phyloP scores from a whole-genome alignment of 2,113 vertebrate species.

The Tachysurus fulvidraco region DNA sequence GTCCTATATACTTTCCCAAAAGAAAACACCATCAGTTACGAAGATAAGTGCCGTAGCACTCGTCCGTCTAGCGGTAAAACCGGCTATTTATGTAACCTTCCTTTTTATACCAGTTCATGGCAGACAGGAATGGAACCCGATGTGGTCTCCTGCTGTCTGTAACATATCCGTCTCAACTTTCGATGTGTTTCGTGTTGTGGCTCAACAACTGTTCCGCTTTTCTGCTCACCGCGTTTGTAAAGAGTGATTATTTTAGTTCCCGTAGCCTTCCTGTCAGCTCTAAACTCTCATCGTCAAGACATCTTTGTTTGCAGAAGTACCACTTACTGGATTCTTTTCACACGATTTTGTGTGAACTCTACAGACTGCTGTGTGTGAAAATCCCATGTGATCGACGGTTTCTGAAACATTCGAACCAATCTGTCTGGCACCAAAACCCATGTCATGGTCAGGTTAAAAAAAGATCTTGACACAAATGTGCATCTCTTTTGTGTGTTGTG shows the following conservation, averaged over 20 bases:
- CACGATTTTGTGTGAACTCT: background rate
- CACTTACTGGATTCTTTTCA: background rate
- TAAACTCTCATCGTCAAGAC: background rate
- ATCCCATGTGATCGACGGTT: background rate
- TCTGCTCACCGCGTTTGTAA: background rate
- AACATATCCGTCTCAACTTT: background rate
- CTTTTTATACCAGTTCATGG: background rate
- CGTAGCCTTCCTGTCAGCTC: background rate
- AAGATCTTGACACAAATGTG: background rate
- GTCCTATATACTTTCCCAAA: background rate
- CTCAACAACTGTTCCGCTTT: background rate
- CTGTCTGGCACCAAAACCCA: background rate
- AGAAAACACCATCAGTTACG: background rate
- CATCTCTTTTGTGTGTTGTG: background rate
- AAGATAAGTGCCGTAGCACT: background rate
- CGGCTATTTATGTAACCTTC: background rate
- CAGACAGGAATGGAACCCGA: slow-evolving; percentile 32
- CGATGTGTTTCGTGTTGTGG: background rate
- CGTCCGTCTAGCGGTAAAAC: background rate
- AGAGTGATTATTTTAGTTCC: background rate
- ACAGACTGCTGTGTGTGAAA: background rate
- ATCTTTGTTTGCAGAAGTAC: background rate
- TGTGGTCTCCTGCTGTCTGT: slow-evolving; percentile 45
- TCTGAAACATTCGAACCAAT: background rate
- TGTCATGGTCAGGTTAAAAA: background rate